Evolutionary conservation across 2,888 invertebrate genomes (phyloP), one percentile per base, ranked within the genome.

Genomic region (Drepana falcataria): DNA sequence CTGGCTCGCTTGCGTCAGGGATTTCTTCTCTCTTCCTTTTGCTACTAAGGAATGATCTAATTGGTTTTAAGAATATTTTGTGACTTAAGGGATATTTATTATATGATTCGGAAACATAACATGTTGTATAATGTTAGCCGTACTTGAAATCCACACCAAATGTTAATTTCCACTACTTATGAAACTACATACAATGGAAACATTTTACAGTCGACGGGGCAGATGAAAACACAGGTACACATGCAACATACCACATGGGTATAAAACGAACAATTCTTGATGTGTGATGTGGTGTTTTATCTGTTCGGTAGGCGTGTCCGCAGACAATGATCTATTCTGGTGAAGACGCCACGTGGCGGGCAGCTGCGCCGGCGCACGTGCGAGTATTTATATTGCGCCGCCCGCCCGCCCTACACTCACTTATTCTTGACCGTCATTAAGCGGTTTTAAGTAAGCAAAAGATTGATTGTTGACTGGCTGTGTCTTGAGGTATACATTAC

Each of bases 291-390:
- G 88, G 87, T 85, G 85, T 87, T 90, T 88, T 88, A 88, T 88
- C 81, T 85, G 83, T 70, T 68, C 64, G 65, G 83, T 87, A 79
- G 90, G 90, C 88, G 90, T 88, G 90, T 78, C 79, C 70, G 62
- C 71, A 86, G 90, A 89, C 89, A 90, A 90, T 90, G 85, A 81
- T 89, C 90, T 91, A 90, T 90, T 88, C 90, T 87, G 83, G 84
- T 84, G 85, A 83, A 83, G 73, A 79, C 77, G 83, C 83, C 90
- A 91, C 91, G 90, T 91, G 91, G 83, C 77, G 66, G 81, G 81
- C 91, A 89, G 91, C 90, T 91, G 90, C 84, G 88, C 70, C 54
- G 51, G 78, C 87, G 86, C 90, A 88, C 90, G 90, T 88, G 90
- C 83, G 68, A 66, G 84, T 89, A 89, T 90, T 88, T 87, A 87